A percentile compares a stretch with the other conserved stretches of the same genome.
Conservation (phyloP, 1,140 invertebrate genomes). For the Drosophila sucinea region DNA sequence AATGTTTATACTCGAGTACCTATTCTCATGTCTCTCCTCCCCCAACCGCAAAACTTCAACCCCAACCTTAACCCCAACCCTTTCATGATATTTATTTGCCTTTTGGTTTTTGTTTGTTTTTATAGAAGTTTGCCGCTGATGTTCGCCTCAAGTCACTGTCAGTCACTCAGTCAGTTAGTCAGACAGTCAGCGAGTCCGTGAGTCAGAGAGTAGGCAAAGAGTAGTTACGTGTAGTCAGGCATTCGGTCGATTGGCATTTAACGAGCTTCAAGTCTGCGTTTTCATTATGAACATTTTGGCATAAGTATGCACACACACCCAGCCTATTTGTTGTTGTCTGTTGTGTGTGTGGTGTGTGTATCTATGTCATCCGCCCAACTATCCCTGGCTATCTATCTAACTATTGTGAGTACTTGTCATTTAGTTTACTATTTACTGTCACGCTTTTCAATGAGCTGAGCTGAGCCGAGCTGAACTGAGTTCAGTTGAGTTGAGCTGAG, state of each 20-base stretch:
- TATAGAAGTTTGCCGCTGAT: constrained; percentile 46
- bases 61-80: neutral
- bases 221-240: constrained; percentile 21
- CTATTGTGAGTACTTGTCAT: constrained; percentile 76
- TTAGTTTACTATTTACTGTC: constrained; percentile 80
- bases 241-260: constrained; percentile 78
- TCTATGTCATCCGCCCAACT: constrained; percentile 58
- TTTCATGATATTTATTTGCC: constrained; percentile 29
- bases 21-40: too few species aligned
- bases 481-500: neutral
- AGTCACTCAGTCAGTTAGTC: constrained; percentile 15
- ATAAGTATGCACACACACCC: constrained; percentile 66
- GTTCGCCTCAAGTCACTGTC: constrained; percentile 19
- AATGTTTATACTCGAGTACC: too few species aligned
- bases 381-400: constrained; percentile 68
- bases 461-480: constrained; percentile 2
- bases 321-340: constrained; percentile 37
- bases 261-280: constrained; percentile 58
- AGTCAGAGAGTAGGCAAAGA: constrained; percentile 23
- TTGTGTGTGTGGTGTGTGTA: constrained; percentile 46
- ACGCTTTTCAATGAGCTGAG: constrained; percentile 70
- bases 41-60: too few species aligned
- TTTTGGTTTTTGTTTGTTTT: constrained; percentile 37
- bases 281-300: constrained; percentile 76
- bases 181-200: neutral